Base-by-base conservation (phyloP, 1,140 invertebrate genomes). In the Drosophila varians region DNA sequence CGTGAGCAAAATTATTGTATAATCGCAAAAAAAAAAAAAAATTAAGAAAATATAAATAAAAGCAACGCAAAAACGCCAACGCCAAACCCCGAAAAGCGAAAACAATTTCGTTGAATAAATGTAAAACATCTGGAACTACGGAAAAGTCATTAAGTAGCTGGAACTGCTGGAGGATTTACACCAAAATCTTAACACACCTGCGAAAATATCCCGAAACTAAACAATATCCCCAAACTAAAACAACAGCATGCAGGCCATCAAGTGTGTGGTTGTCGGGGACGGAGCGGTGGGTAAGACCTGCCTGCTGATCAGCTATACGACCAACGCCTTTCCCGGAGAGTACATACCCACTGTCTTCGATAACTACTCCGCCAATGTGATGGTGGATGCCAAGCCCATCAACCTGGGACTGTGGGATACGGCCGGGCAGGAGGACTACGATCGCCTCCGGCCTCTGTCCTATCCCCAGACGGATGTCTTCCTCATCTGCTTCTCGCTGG, bases 391-490 rank as follows among this genome's bases (percentile, higher is more conserved):
- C 0, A 98, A 98, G 91, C 97, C 97, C 1, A 99, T 99, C 62
- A 99, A 99, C 92, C 92, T 99, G 77, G 98, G 97, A 2, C 92
- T 98, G 16, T 98, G 97, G 96, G 97, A 98, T 94, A 98, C 97
- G 53, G 96, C 97, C 31, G 97, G 97, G 26, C 97, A 98, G 92
- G 97, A 99, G 93, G 97, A 99, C 92, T 99, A 98, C 91, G 97
- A 99, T 92, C 94, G 98, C 84, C 92, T 99, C 49, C 93, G 98
- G 84, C 98, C 98, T 6, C 93, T 99, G 1, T 99, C 97, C 11
- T 99, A 99, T 92, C 98, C 98, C 62, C 98, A 99, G 91, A 99
- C 98, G 43, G 98, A 99, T 92, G 98, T 99, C 11, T 99, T 99
- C 92, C 94, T 99, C 52, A 98, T 99, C 91, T 99, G 98, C 92